A percentile compares a stretch with the other conserved stretches of the same genome.
Evolutionary conservation across 2,888 invertebrate species (phyloP).

Genomic region (Notocelia uddmanniana): DNA sequence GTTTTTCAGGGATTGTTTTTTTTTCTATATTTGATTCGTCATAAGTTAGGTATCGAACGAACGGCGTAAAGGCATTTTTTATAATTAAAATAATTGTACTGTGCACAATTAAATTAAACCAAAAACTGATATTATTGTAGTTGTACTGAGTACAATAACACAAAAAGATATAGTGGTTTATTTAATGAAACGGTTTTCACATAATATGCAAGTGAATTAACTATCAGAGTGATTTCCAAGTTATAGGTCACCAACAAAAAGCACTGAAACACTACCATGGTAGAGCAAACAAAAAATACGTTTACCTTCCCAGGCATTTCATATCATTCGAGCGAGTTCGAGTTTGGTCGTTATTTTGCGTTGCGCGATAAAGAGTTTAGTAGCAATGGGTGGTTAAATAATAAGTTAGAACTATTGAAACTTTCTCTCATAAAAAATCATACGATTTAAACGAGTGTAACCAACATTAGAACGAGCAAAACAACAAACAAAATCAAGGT

Average conservation of each 20-base stretch:
- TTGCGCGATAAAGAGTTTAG: conserved; percentile 53
- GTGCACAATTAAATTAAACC: not conserved
- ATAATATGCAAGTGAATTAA: not conserved
- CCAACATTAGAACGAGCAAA: conserved; percentile 35
- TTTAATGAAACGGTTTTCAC: not conserved
- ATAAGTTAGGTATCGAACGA: conserved; percentile 22
- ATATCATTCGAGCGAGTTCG: conserved; percentile 40
- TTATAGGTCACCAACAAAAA: not conserved
- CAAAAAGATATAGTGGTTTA: not conserved
- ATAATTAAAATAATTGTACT: not conserved
- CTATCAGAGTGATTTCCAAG: not conserved
- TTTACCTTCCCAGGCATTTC: conserved; percentile 35
- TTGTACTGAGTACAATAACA: too few species aligned
- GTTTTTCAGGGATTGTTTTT: too few species aligned
- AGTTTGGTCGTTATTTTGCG: conserved; percentile 59
- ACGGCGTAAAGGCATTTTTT: not conserved
- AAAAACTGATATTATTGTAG: not conserved
- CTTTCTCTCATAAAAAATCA: conserved; percentile 57
- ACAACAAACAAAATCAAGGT: conserved; percentile 56
- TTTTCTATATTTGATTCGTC: not conserved
- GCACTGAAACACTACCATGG: not conserved
- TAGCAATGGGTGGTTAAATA: conserved; percentile 64
- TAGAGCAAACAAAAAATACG: conserved; percentile 20
- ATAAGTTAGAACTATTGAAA: conserved; percentile 54
- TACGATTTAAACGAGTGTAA: conserved; percentile 6